phyloP scores from a whole-genome alignment of 2,888 invertebrate genomes.

The Bursaphelenchus okinawaensis region DNA sequence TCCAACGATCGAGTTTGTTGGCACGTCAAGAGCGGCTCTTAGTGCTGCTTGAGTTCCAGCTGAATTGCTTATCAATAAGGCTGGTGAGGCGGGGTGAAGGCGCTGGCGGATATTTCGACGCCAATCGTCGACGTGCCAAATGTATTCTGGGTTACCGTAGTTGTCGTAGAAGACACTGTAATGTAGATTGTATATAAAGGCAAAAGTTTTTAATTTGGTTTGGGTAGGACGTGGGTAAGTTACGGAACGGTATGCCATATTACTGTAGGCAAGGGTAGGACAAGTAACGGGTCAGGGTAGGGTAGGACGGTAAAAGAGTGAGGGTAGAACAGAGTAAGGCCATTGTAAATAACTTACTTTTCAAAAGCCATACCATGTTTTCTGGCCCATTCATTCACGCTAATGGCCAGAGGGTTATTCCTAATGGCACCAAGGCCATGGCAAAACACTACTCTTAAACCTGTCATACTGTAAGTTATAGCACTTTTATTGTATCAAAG shows the following conservation, averaged over 20 bases:
- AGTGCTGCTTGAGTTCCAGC: neutral
- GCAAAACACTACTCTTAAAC: neutral
- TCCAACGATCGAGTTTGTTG: neutral
- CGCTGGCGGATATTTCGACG: neutral
- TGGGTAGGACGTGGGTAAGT: too few species aligned
- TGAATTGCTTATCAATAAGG: neutral
- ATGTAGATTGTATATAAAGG: too few species aligned
- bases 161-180: neutral
- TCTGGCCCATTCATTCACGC: neutral
- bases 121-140: neutral
- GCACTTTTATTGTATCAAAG: slow-evolving; percentile 12
- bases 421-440: neutral
- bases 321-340: too few species aligned
- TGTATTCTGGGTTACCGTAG: neutral
- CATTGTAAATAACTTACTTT: neutral
- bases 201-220: too few species aligned
- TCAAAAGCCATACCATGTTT: neutral
- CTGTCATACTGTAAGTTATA: neutral
- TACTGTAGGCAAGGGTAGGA: too few species aligned
- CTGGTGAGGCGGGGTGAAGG: neutral
- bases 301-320: too few species aligned
- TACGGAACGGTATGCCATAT: too few species aligned
- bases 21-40: neutral
- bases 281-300: too few species aligned
- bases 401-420: neutral